phyloP scores from a whole-genome alignment of 2,797 vertebrate genomes.

The Darevskia mixta region DNA sequence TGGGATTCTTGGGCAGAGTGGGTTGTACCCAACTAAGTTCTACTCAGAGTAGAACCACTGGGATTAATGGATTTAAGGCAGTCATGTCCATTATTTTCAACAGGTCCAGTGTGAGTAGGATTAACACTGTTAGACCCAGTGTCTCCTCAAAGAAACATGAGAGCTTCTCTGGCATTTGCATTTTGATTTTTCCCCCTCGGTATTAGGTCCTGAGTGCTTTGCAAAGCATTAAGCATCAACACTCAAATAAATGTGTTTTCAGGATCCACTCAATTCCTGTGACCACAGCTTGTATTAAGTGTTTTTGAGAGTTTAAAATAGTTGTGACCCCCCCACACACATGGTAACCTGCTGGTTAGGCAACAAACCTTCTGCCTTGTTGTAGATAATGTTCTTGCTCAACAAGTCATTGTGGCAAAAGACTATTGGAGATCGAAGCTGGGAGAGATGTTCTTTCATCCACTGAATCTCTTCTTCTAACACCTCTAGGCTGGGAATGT shows the following conservation, averaged over 20 bases:
- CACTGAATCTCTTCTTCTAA: slow-evolving; percentile 91
- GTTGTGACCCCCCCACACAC: too few species aligned
- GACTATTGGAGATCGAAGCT: slow-evolving; percentile 91
- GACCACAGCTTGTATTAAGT: too few species aligned
- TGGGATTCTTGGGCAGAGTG: not conserved
- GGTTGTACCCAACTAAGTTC: too few species aligned
- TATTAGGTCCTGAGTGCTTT: not conserved
- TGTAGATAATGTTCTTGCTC: slow-evolving; percentile 98
- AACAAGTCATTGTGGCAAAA: slow-evolving; percentile 98
- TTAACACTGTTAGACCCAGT: too few species aligned
- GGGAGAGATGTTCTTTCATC: slow-evolving; percentile 94
- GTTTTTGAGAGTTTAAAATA: too few species aligned
- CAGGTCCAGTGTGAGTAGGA: too few species aligned
- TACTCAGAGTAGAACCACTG: too few species aligned
- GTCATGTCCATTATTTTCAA: too few species aligned
- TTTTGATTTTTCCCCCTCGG: not conserved
- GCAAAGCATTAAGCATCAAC: not conserved
- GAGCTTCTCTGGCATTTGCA: not conserved
- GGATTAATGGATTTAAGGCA: too few species aligned
- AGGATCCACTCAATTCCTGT: too few species aligned
- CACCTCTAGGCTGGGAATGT: slow-evolving; percentile 84
- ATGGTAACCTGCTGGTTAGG: not conserved
- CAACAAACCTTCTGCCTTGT: slow-evolving; percentile 85
- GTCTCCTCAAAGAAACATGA: not conserved
- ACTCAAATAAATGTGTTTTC: not conserved